A percentile compares a stretch with the other conserved stretches of the same genome.
Evolutionary conservation across 2,797 vertebrate species (phyloP).

Genomic region (Argentina silus): DNA sequence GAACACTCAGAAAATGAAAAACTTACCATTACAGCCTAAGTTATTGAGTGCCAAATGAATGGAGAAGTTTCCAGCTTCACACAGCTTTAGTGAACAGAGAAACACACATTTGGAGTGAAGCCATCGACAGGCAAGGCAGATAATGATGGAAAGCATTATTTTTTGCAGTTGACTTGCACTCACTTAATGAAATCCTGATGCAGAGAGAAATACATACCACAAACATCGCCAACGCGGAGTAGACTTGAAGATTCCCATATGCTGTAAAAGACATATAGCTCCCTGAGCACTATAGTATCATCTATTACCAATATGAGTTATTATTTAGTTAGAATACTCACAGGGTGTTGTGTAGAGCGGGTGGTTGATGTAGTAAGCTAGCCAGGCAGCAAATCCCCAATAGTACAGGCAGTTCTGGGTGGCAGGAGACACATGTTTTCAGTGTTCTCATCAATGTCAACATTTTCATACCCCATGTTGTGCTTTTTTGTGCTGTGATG

Average conservation of each 20-base stretch:
- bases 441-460: conserved; percentile 23
- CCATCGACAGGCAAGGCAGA: neutral
- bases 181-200: conserved; percentile 6
- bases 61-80: conserved; percentile 79
- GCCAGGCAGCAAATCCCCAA: conserved; percentile 81
- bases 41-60: conserved; percentile 74
- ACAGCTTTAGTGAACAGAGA: conserved; percentile 55
- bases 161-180: neutral
- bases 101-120: neutral
- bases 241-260: conserved; percentile 77
- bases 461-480: neutral
- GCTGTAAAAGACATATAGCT: conserved; percentile 56
- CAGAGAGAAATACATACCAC: conserved; percentile 68
- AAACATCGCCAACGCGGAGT: conserved; percentile 74
- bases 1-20: neutral
- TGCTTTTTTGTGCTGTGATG: neutral
- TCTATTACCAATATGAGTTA: conserved; percentile 22
- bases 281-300: conserved; percentile 5
- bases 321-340: conserved; percentile 66
- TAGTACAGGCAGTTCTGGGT: conserved; percentile 79
- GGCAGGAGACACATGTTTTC: conserved; percentile 28
- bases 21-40: conserved; percentile 74
- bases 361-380: conserved; percentile 83
- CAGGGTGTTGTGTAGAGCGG: conserved; percentile 79
- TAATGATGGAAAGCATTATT: neutral